Evolutionary conservation across 2,888 invertebrate species (phyloP), one percentile per base, ranked within the genome.

Genomic region (Melipona bicolor): DNA sequence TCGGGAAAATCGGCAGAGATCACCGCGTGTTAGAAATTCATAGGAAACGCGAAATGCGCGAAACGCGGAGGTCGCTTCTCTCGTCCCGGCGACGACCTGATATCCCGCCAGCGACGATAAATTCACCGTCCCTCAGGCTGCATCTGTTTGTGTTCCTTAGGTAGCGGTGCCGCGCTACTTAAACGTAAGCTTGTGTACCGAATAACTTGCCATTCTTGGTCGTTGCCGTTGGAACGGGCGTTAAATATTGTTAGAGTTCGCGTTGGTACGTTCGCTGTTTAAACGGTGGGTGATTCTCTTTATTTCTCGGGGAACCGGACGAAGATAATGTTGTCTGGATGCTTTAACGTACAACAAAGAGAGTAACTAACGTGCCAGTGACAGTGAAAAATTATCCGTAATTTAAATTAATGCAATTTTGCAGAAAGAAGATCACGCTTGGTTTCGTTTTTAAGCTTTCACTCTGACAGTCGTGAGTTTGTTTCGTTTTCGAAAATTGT

Each of bases 21-120:
- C 49, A n/a, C 9, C 43, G 9, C 43, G 24, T 68, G 69, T 77
- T 81, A 73, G 64, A 59, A 64, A 81, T 83, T 79, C 65, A 59
- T 73, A 61, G 65, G 59, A 54, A 70, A 27, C 65, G 19, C 24
- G 64, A 54, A 21, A 70, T 32, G 32, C 68, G 17, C 21, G 72
- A 32, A 32, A 32, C 32, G 32, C 32, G 32, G 32, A 3, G 32
- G 4, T 32, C 69, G 54, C 21, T 43, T 54, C 24, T 19, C 68
- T 74, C 74, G 62, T n/a, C 13, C 0, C 52, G 15, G n/a, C 43
- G 17, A 21, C 61, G 19, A 43, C 43, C 43, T 43, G 11, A 43
- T 9, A 43, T 43, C 43, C 9, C 43, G 9, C 43, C 11, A 43
- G 19, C 21, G 52, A 3, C 67, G 73, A 79, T 68, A 79, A 79